A percentile compares a stretch with the other conserved stretches of the same genome.
phyloP scores from a whole-genome alignment of 2,797 vertebrate genomes.

The Hirundo rustica region DNA sequence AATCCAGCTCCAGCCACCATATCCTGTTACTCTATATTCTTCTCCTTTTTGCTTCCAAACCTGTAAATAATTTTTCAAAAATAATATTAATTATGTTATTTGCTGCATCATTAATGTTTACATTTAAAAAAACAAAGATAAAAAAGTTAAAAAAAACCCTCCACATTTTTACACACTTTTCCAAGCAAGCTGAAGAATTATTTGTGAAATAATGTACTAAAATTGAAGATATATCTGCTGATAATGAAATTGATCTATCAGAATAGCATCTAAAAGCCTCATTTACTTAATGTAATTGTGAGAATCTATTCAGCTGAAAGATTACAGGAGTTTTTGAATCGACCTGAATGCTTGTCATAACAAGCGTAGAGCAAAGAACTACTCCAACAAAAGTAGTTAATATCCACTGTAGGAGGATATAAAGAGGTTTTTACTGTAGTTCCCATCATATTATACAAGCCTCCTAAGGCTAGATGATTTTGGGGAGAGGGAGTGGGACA shows the following conservation, averaged over 20 bases:
- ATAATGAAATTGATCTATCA: background rate
- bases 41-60: constrained; percentile 99
- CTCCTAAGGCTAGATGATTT: background rate
- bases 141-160: background rate
- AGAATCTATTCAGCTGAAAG: background rate
- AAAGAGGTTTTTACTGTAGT: background rate
- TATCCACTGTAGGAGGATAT: background rate
- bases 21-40: constrained; percentile 97
- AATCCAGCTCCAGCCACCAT: constrained; percentile 97
- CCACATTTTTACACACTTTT: background rate
- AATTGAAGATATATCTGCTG: background rate
- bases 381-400: background rate
- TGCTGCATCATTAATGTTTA: background rate
- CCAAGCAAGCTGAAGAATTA: background rate
- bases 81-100: background rate
- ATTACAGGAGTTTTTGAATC: background rate
- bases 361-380: background rate
- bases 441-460: background rate
- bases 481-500: background rate
- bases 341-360: background rate
- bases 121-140: background rate
- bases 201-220: background rate
- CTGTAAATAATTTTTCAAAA: constrained; percentile 63
- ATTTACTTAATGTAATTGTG: background rate
- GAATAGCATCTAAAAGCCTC: background rate